Evolutionary conservation across 1,140 invertebrate species (phyloP).

Genomic region (Bombus confusus): DNA sequence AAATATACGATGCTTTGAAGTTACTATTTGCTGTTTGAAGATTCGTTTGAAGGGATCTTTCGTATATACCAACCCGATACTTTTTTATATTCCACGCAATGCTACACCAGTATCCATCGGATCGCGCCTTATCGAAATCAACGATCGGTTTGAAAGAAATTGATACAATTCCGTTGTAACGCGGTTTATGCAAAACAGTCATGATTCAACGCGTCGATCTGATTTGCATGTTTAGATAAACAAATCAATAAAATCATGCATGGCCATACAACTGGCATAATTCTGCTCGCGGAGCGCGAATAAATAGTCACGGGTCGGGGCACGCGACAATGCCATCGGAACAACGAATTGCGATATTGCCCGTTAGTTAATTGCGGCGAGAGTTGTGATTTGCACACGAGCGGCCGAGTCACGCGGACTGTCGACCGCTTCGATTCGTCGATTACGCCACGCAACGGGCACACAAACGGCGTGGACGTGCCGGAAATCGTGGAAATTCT

Average conservation of each 20-base stretch:
- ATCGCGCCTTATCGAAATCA: no score
- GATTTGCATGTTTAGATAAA: conserved; percentile 11
- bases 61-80: no score
- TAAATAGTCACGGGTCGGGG: conserved; percentile 26
- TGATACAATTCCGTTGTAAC: neutral
- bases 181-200: neutral
- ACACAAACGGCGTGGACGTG: neutral
- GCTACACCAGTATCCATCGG: no score
- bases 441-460: neutral
- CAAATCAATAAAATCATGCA: conserved; percentile 12
- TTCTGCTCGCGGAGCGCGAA: neutral
- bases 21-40: no score
- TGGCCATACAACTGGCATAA: conserved; percentile 15
- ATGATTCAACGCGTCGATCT: neutral
- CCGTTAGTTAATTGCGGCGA: conserved; percentile 35
- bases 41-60: no score
- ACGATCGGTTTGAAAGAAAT: no score
- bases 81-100: no score
- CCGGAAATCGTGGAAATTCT: conserved; percentile 21
- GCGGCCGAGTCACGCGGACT: neutral
- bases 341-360: conserved; percentile 30
- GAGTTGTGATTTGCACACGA: conserved; percentile 22
- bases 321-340: neutral
- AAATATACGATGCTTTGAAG: no score
- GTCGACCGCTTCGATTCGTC: conserved; percentile 8